Evolutionary conservation across 2,888 invertebrate species (phyloP), one percentile per base, ranked within the genome.

Genomic region (Hemaris fuciformis): DNA sequence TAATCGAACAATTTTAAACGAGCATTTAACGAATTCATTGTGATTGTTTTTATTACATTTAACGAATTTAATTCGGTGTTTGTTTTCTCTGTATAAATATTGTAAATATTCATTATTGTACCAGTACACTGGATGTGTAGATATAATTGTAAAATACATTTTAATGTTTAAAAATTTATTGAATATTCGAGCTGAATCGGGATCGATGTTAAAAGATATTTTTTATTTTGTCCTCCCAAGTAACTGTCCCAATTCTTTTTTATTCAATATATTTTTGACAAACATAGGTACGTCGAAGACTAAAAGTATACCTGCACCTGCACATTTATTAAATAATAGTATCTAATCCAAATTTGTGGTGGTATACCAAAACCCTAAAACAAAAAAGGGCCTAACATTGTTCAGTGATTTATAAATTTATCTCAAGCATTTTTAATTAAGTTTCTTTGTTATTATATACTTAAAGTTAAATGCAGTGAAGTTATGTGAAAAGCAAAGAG

Each of bases 81-180:
- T 18, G 53, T 53, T 53, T 20, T 48, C n/a, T 48, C 25, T 48
- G 48, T 53, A 53, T 31, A 18, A 46, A 18, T 18, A 4, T 53
- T 53, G 53, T 53, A 53, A 18, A 59, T 59, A 43, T 18, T 43
- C 38, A 38, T 38, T 15, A 46, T 42, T 31, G 22, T 8, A 13
- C 31, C 25, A 59, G 15, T 25, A 59, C 45, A 46, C 45, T 59
- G 45, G 31, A 31, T 59, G 34, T 45, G 31, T 34, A 45, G 22
- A 25, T 31, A 59, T n/a, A 46, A 45, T 34, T 45, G 45, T 45
- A 46, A 45, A 59, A 59, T 45, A 59, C 45, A 45, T 45, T 22
- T 41, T 41, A 63, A 20, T 38, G 10, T 60, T 61, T 69, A 46
- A 31, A n/a, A 34, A 57, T 31, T 34, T 22, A 56, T 53, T 20